Percentiles rank a stretch among this genome's conserved stretches.
phyloP scores from a whole-genome alignment of 2,888 invertebrate genomes.

The Ochropleura plecta region DNA sequence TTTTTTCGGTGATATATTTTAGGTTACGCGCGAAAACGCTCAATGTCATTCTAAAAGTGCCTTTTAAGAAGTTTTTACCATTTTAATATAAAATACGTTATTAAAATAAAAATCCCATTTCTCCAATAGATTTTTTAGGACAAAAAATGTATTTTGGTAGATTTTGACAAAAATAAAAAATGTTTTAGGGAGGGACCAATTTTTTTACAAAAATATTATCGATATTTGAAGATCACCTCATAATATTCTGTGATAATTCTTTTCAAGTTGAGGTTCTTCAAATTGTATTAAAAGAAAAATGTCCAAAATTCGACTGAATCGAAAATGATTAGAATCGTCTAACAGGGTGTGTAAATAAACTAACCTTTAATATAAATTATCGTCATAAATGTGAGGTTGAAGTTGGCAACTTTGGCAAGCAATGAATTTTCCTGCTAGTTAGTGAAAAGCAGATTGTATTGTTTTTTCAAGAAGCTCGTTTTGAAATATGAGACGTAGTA shows the following conservation, averaged over 20 bases:
- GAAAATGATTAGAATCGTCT: constrained; percentile 67
- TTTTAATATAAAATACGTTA: constrained; percentile 32
- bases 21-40: constrained; percentile 76
- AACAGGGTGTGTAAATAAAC: constrained; percentile 75
- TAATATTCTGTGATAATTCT: constrained; percentile 90
- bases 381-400: constrained; percentile 46
- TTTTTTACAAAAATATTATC: constrained; percentile 59
- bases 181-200: constrained; percentile 64
- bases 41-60: constrained; percentile 88
- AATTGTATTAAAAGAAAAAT: constrained; percentile 71
- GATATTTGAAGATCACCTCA: constrained; percentile 87
- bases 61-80: constrained; percentile 71
- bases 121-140: constrained; percentile 73
- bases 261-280: constrained; percentile 89
- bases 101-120: constrained; percentile 57
- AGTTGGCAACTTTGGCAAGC: constrained; percentile 50
- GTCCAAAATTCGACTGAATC: constrained; percentile 68
- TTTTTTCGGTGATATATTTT: constrained; percentile 74
- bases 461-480: constrained; percentile 7
- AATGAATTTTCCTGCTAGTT: not conserved
- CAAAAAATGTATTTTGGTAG: constrained; percentile 70
- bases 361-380: constrained; percentile 57
- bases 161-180: constrained; percentile 60
- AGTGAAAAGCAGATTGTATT: constrained; percentile 8
- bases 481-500: not conserved